Conservation (phyloP, 2,888 invertebrate species). For the Hirtodrosophila duncani region DNA sequence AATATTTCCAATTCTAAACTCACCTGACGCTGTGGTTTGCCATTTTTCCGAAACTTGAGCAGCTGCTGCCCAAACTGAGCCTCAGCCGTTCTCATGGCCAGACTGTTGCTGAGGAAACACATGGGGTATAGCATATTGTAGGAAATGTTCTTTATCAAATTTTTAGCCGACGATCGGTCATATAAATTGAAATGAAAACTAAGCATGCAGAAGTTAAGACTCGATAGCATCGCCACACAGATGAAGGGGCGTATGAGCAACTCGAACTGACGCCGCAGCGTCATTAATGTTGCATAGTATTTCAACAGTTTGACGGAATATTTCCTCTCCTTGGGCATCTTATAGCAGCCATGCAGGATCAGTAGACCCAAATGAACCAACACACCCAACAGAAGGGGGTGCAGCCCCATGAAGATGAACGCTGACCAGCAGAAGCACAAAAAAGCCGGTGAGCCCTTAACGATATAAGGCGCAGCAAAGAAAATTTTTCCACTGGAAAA, state of each 20-base stretch:
- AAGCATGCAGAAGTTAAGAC: background rate
- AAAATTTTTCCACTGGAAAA: too few relatives aligned
- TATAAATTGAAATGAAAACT: constrained; percentile 26
- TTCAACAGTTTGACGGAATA: background rate
- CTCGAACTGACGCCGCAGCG: constrained; percentile 31
- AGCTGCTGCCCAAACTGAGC: constrained; percentile 27
- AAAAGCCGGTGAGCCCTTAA: too few relatives aligned
- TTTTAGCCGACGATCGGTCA: background rate
- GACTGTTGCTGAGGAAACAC: constrained; percentile 9
- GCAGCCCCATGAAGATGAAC: constrained; percentile 27
- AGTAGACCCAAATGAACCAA: constrained; percentile 24
- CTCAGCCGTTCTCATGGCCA: constrained; percentile 14
- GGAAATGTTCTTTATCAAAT: rapidly evolving
- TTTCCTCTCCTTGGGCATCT: background rate
- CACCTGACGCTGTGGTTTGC: constrained; percentile 18
- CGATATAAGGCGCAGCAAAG: too few relatives aligned
- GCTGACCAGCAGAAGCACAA: background rate
- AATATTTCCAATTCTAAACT: background rate
- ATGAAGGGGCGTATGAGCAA: constrained; percentile 34
- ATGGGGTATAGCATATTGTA: constrained; percentile 10
- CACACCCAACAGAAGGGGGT: constrained; percentile 28
- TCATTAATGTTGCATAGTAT: constrained; percentile 30
- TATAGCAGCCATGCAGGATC: constrained; percentile 30
- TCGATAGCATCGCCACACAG: background rate
- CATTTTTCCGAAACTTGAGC: constrained; percentile 7